Conservation (phyloP, 2,113 vertebrate genomes). For the Okapia johnstoni region DNA sequence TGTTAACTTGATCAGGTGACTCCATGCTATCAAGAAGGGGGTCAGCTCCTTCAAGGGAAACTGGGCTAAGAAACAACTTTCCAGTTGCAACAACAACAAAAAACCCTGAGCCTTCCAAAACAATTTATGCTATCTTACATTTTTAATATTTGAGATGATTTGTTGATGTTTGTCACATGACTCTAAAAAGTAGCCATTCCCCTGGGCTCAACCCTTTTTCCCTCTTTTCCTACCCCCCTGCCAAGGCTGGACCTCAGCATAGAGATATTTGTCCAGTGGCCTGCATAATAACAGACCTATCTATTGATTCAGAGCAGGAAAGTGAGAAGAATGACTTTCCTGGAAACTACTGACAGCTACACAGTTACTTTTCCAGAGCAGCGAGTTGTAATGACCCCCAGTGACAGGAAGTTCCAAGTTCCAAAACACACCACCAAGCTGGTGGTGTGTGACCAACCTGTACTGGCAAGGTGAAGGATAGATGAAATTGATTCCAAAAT, state of each 20-base stretch:
- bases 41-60: background rate
- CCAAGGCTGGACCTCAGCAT: background rate
- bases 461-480: background rate
- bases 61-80: background rate
- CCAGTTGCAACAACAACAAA: background rate
- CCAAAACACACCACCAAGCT: background rate
- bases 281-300: background rate
- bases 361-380: constrained; percentile 16
- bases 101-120: background rate
- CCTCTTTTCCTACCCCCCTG: background rate
- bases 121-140: background rate
- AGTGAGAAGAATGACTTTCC: background rate
- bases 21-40: background rate
- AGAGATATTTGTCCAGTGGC: background rate
- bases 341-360: background rate
- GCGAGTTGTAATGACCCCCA: background rate
- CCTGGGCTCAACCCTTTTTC: background rate
- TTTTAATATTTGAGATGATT: constrained; percentile 9
- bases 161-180: background rate
- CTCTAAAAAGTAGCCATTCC: background rate
- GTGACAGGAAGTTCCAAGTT: constrained; percentile 16
- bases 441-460: background rate
- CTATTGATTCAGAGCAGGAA: constrained; percentile 29
- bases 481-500: background rate
- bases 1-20: constrained; percentile 22